Percentiles rank a stretch among this genome's conserved stretches.
phyloP scores from a whole-genome alignment of 2,888 invertebrate species.

The Heliconius sara region DNA sequence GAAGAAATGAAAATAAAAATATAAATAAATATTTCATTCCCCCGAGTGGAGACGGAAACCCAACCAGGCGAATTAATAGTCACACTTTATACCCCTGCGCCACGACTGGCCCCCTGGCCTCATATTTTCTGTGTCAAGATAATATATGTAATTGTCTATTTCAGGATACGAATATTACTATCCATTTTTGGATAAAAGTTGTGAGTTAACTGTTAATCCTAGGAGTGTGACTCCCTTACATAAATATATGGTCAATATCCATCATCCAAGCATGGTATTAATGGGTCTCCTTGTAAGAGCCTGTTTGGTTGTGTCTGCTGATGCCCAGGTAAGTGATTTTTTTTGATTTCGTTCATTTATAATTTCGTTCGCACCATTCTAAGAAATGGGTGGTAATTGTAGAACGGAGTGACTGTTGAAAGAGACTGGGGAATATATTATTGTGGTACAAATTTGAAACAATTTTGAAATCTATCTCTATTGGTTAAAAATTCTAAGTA shows the following conservation, averaged over 20 bases:
- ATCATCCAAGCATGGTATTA: constrained; percentile 88
- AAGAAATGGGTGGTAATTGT: not conserved
- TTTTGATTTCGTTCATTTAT: no score
- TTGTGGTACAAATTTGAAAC: not conserved
- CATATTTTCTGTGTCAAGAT: no score
- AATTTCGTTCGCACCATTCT: no score
- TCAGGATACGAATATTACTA: constrained; percentile 88
- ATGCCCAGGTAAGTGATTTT: constrained; percentile 75
- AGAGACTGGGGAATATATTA: not conserved
- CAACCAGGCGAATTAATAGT: no score
- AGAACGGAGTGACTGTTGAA: not conserved
- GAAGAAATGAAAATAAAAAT: no score
- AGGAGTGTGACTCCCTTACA: constrained; percentile 87
- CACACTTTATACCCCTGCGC: no score
- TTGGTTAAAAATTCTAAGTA: no score
- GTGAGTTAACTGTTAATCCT: constrained; percentile 82
- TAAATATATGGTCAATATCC: constrained; percentile 90
- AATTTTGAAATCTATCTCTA: no score
- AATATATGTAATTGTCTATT: not conserved
- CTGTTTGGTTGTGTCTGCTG: constrained; percentile 80
- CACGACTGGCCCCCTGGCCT: no score
- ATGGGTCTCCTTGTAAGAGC: constrained; percentile 89
- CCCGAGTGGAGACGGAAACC: no score
- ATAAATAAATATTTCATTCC: no score
- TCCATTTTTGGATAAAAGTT: constrained; percentile 87